A percentile compares a stretch with the other conserved stretches of the same genome.
Conservation (phyloP, 2,888 invertebrate genomes). For the Prionchulus punctatus region DNA sequence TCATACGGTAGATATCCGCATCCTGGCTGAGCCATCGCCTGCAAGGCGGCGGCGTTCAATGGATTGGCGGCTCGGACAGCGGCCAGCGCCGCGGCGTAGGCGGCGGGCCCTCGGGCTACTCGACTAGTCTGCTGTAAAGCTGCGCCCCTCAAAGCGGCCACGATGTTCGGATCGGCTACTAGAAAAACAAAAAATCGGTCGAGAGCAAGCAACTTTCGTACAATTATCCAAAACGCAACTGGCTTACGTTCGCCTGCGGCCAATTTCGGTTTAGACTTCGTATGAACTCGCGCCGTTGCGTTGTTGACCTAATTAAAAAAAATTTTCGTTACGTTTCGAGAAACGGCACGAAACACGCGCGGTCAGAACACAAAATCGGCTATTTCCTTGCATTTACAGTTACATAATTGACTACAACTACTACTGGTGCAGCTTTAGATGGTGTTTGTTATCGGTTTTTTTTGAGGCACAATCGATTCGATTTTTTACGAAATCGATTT, state of each 20-base stretch:
- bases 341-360: no score
- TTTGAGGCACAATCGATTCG: no score
- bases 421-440: no score
- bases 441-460: no score
- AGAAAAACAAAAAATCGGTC: neutral
- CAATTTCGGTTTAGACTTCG: conserved; percentile 60
- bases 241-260: conserved; percentile 14
- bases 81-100: conserved; percentile 8
- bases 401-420: no score
- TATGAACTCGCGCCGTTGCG: conserved; percentile 97
- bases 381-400: no score
- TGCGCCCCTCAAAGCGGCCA: conserved; percentile 15
- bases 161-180: conserved; percentile 9
- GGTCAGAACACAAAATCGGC: no score
- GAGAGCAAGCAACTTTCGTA: neutral
- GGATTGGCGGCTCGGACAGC: conserved; percentile 2
- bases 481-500: no score
- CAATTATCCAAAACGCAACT: no score
- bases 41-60: conserved; percentile 5
- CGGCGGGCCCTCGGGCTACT: conserved; percentile 6
- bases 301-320: conserved; percentile 67
- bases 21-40: neutral
- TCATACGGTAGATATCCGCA: neutral
- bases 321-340: no score
- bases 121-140: conserved; percentile 15